Conservation (phyloP, 2,888 invertebrate genomes). For the Melanotus villosus region DNA sequence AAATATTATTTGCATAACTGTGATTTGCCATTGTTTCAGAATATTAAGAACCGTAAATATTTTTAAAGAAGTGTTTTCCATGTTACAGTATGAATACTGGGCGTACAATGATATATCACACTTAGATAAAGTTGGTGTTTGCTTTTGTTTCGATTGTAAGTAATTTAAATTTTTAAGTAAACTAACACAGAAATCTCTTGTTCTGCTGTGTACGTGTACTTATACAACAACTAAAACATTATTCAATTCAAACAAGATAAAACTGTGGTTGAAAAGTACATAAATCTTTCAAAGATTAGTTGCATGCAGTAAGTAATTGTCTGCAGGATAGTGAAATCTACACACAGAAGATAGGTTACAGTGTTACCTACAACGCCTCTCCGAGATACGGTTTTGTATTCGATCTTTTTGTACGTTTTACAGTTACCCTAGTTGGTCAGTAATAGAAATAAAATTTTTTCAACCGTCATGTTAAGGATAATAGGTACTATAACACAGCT, state of each 20-base stretch:
- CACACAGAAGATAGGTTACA: slow-evolving; percentile 13
- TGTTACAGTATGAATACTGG: too few relatives aligned
- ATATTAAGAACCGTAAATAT: too few relatives aligned
- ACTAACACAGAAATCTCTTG: too few relatives aligned
- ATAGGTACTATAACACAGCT: not conserved
- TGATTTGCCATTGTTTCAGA: too few relatives aligned
- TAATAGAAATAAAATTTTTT: slow-evolving; percentile 16
- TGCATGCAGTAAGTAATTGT: slow-evolving; percentile 25
- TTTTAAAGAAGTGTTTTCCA: too few relatives aligned
- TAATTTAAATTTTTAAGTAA: too few relatives aligned
- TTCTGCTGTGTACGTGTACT: too few relatives aligned
- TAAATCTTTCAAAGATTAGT: slow-evolving; percentile 27
- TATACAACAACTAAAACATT: not conserved
- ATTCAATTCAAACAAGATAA: slow-evolving; percentile 17
- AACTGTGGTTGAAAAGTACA: slow-evolving; percentile 8
- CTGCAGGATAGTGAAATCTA: slow-evolving; percentile 17
- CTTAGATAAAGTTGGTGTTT: too few relatives aligned
- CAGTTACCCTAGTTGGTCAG: slow-evolving; percentile 1
- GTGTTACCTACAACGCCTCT: slow-evolving; percentile 22
- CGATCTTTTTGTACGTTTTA: not conserved
- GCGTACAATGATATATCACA: too few relatives aligned
- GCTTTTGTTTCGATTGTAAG: too few relatives aligned
- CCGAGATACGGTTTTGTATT: not conserved
- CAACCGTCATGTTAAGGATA: not conserved
- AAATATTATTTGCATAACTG: too few relatives aligned